phyloP scores from a whole-genome alignment of 2,113 vertebrate species.

The Amphilophus citrinellus region DNA sequence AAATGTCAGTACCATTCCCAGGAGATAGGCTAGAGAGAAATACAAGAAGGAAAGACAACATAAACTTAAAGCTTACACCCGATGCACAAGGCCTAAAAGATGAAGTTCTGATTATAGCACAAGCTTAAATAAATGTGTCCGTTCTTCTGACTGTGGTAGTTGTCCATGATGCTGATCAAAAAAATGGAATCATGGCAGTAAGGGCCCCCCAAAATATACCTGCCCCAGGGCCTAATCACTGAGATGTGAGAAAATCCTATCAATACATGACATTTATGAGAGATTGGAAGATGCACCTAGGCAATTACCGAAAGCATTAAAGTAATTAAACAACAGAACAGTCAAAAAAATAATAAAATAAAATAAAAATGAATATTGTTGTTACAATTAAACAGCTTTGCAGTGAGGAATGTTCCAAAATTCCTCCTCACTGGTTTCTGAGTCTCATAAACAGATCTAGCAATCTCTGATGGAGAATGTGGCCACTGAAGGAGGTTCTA shows the following conservation, averaged over 20 bases:
- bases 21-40: conserved; percentile 84
- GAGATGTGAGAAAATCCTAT: no score
- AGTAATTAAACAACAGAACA: not conserved
- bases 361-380: no score
- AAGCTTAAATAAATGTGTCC: no score
- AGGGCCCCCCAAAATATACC: no score
- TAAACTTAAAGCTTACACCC: not conserved
- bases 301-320: not conserved
- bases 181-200: no score
- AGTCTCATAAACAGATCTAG: not conserved
- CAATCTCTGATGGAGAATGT: not conserved
- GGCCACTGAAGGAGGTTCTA: not conserved
- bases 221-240: no score
- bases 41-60: not conserved
- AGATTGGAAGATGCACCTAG: not conserved
- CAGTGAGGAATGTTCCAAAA: not conserved
- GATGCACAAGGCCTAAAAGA: no score
- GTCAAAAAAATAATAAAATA: no score
- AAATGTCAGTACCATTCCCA: conserved; percentile 93
- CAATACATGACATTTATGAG: no score
- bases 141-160: no score
- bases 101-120: no score
- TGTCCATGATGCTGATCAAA: no score
- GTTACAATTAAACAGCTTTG: not conserved
- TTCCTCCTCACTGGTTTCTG: not conserved